Evolutionary conservation across 1,140 invertebrate genomes (phyloP).

Genomic region (Drosophila parvula): DNA sequence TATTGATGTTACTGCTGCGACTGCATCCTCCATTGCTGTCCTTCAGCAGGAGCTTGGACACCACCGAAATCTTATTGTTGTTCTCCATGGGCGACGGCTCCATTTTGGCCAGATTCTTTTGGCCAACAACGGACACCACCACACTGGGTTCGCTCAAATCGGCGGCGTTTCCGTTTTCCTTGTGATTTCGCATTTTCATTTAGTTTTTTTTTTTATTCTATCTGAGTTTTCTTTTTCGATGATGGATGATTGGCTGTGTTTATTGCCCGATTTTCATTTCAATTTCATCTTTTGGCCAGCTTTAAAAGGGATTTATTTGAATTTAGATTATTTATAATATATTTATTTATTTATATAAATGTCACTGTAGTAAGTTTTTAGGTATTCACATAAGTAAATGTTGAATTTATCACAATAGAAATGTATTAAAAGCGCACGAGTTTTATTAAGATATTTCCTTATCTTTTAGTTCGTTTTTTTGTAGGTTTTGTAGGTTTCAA

Average conservation of each 20-base stretch:
- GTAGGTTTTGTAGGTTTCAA: not conserved
- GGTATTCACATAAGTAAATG: not conserved
- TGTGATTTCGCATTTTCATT: constrained; percentile 80
- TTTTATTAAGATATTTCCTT: not conserved
- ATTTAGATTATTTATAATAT: not conserved
- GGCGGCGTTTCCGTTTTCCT: constrained; percentile 71
- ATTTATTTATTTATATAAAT: too few species aligned
- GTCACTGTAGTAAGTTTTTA: not conserved
- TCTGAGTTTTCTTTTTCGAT: constrained; percentile 18
- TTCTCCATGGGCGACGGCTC: constrained; percentile 32
- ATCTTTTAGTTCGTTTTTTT: not conserved
- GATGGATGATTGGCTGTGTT: constrained; percentile 24
- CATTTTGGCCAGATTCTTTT: constrained; percentile 34
- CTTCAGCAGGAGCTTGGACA: constrained; percentile 55
- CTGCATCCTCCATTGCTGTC: constrained; percentile 29
- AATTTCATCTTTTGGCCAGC: constrained; percentile 38
- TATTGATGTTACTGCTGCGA: constrained; percentile 47
- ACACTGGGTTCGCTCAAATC: constrained; percentile 28
- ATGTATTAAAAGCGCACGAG: not conserved
- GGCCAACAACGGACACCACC: constrained; percentile 8
- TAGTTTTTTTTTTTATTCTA: constrained; percentile 51
- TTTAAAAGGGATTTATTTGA: constrained; percentile 16
- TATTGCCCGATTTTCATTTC: constrained; percentile 45
- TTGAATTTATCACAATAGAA: too few species aligned
- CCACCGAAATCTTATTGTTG: constrained; percentile 49